Evolutionary conservation across 2,113 vertebrate genomes (phyloP), one percentile per base, ranked within the genome.

Genomic region (Lagopus muta): DNA sequence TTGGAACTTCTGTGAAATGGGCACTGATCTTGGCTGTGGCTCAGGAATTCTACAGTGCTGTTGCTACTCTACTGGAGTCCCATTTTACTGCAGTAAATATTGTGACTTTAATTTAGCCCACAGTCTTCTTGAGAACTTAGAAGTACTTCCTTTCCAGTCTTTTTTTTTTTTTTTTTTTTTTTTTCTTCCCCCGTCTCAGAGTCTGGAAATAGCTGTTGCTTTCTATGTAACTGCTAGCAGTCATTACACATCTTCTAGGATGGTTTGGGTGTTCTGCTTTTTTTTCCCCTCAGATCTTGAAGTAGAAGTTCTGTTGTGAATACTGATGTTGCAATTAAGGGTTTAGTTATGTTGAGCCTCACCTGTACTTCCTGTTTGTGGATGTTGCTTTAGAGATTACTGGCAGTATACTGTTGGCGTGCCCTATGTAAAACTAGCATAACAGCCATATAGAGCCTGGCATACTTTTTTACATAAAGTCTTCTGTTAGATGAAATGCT

Each of bases 1-100:
- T 82, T 93, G 82, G 25, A 92, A 84, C 88, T 90, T 93, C 43
- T 91, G 66, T 95, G 86, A 94, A 94, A 89, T 74, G 82, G 79
- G 58, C 57, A 67, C 58, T 76, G 11, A 42, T 62, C 70, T 89
- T 96, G 94, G 89, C 80, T 2, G n/a, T 85, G 50, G 38, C 64
- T 92, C 95, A 94, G 93, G 85, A 90, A 94, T 89, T 85, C 64
- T 85, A 64, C 94, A 89, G 79, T 61, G 82, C 52, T 62, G 65
- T 55, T 92, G 19, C 61, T 88, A n/a, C 82, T 94, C 69, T 95
- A 91, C 82, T 94, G 50, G 82, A 94, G 19, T 72, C 86, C 76
- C 57, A 66, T 86, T 94, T 95, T 76, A 90, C 79, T 83, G 40
- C 70, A 73, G 10, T 86, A 90, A 78, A 64, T 84, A 27, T 54